Percentiles rank a stretch among this genome's conserved stretches.
Evolutionary conservation across 2,113 vertebrate genomes (phyloP).

Genomic region (Bambusicola thoracicus): DNA sequence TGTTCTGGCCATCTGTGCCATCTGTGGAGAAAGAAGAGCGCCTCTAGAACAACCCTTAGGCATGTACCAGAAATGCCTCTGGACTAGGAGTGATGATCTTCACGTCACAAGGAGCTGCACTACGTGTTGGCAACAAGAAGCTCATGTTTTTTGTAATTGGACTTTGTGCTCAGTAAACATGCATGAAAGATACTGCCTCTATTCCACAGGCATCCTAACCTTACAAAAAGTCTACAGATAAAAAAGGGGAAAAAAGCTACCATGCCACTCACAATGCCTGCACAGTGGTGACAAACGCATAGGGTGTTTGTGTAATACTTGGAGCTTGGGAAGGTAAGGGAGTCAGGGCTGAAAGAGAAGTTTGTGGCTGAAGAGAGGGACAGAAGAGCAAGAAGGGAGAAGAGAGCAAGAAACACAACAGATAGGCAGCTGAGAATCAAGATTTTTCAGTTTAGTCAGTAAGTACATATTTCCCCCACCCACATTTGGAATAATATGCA

Average conservation of each 20-base stretch:
- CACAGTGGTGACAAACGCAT: neutral
- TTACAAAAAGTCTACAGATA: neutral
- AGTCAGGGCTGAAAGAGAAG: neutral
- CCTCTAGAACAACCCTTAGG: neutral
- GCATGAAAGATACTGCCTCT: neutral
- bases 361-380: neutral
- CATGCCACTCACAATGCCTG: neutral
- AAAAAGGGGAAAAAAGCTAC: neutral
- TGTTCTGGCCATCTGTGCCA: neutral
- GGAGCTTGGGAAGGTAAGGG: neutral
- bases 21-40: neutral
- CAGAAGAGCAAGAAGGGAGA: neutral
- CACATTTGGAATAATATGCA: slow-evolving; percentile 66
- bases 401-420: neutral
- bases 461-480: slow-evolving; percentile 39
- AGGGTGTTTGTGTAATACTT: neutral
- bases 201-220: neutral
- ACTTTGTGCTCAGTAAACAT: neutral
- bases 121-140: neutral
- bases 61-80: accelerated
- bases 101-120: neutral
- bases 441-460: slow-evolving; percentile 38
- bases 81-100: neutral
- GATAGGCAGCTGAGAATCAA: neutral
- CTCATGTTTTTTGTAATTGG: neutral